Percentiles rank a stretch among this genome's conserved stretches.
phyloP scores from a whole-genome alignment of 2,797 vertebrate genomes.

The Synanceia verrucosa region DNA sequence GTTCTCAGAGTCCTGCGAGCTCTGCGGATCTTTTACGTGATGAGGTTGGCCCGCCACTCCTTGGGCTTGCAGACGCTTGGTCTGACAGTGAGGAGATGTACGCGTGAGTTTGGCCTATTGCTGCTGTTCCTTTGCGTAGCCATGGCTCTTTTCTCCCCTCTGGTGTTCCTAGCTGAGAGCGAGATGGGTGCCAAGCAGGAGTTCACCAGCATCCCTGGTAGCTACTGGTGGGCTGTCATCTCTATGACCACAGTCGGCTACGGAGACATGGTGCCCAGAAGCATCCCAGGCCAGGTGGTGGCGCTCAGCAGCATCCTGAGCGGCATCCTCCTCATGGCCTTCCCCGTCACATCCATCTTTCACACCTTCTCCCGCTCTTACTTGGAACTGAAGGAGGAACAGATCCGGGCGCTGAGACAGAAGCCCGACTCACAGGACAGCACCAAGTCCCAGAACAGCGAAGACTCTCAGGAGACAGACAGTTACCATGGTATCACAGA shows the following conservation, averaged over 20 bases:
- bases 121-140: slow-evolving; percentile 95
- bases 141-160: slow-evolving; percentile 93
- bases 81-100: slow-evolving; percentile 91
- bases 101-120: slow-evolving; percentile 92
- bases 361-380: slow-evolving; percentile 98
- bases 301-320: slow-evolving; percentile 97
- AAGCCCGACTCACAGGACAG: slow-evolving; percentile 83
- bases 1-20: slow-evolving; percentile 92
- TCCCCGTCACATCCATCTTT: slow-evolving; percentile 97
- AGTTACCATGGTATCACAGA: slow-evolving; percentile 67
- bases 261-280: slow-evolving; percentile 97
- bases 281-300: slow-evolving; percentile 96
- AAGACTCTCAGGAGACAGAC: slow-evolving; percentile 77
- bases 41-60: slow-evolving; percentile 93
- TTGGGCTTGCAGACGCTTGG: slow-evolving; percentile 93
- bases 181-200: slow-evolving; percentile 95
- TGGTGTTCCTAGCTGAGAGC: slow-evolving; percentile 93
- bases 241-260: slow-evolving; percentile 99
- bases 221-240: slow-evolving; percentile 99
- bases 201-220: slow-evolving; percentile 95
- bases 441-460: slow-evolving; percentile 79
- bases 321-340: slow-evolving; percentile 97
- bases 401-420: slow-evolving; percentile 84
- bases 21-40: slow-evolving; percentile 93
- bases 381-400: slow-evolving; percentile 93